Percentiles rank a stretch among this genome's conserved stretches.
These are phyloP conservation scores for Zeus faber DNA, from an alignment of 2,113 vertebrate species.

Conservation along the genomic window DNA sequence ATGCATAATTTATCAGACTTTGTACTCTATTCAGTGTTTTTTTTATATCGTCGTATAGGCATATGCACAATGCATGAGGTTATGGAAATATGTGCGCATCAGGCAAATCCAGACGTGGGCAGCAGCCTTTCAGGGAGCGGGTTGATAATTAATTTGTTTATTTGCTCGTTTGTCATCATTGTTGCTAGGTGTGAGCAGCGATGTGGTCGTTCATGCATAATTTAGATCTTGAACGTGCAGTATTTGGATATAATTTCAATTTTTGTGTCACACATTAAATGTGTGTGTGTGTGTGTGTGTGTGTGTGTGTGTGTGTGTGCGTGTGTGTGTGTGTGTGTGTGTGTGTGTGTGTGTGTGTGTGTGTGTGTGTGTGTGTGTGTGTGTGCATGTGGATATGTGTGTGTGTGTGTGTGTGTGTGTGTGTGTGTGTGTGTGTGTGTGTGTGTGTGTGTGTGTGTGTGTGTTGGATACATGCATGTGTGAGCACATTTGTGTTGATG, in stretches of 20 bases:
- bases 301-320: constrained; percentile 5
- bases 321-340: not conserved
- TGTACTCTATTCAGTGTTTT: constrained; percentile 55
- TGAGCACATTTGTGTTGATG: not conserved
- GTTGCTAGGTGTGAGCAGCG: constrained; percentile 51
- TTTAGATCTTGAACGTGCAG: constrained; percentile 35
- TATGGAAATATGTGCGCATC: constrained; percentile 70
- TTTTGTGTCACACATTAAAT: not conserved
- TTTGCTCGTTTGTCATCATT: constrained; percentile 62
- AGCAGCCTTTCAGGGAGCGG: constrained; percentile 67
- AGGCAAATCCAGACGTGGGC: constrained; percentile 52
- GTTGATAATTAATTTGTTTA: constrained; percentile 64
- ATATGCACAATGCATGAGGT: constrained; percentile 75
- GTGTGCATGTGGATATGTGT: too few relatives aligned
- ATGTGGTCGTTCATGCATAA: constrained; percentile 46
- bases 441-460: not conserved
- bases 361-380: not conserved
- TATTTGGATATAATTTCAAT: constrained; percentile 18
- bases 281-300: not conserved
- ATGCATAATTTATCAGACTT: constrained; percentile 77
- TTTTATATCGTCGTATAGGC: constrained; percentile 37
- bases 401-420: not conserved
- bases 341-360: not conserved
- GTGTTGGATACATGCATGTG: too few relatives aligned
- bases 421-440: not conserved